phyloP scores from a whole-genome alignment of 2,888 invertebrate genomes.

The Hecatera dysodea region DNA sequence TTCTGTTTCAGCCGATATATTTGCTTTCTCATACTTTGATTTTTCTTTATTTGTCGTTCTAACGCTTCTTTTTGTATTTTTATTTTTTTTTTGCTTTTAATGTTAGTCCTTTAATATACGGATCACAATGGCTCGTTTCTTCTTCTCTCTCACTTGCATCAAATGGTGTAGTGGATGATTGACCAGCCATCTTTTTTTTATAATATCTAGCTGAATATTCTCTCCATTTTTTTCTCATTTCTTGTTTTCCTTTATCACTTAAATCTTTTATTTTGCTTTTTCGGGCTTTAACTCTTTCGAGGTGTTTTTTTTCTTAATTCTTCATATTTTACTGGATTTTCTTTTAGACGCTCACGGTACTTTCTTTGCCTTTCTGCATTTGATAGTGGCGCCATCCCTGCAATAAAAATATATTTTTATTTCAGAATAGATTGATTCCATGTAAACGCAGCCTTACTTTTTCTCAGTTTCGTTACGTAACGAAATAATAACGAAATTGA shows the following conservation, averaged over 20 bases:
- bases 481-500: slow-evolving; percentile 1
- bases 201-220: not conserved
- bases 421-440: too few species aligned
- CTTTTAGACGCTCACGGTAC: not conserved
- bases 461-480: too few species aligned
- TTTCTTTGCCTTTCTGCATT: slow-evolving; percentile 2
- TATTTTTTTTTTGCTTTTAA: not conserved
- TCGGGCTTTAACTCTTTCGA: not conserved
- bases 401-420: too few species aligned
- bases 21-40: not conserved
- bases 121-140: not conserved
- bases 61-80: not conserved
- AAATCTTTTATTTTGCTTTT: not conserved
- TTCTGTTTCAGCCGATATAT: not conserved
- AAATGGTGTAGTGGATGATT: not conserved
- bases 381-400: not conserved
- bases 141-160: not conserved
- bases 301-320: too few species aligned
- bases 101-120: not conserved
- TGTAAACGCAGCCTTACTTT: not conserved
- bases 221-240: not conserved
- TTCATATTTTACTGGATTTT: not conserved
- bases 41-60: not conserved
- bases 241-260: not conserved
- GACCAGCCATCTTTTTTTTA: not conserved